Percentiles rank a stretch among this genome's conserved stretches.
Evolutionary conservation across 2,113 vertebrate genomes (phyloP).

Genomic region (Pyxicephalus adspersus): DNA sequence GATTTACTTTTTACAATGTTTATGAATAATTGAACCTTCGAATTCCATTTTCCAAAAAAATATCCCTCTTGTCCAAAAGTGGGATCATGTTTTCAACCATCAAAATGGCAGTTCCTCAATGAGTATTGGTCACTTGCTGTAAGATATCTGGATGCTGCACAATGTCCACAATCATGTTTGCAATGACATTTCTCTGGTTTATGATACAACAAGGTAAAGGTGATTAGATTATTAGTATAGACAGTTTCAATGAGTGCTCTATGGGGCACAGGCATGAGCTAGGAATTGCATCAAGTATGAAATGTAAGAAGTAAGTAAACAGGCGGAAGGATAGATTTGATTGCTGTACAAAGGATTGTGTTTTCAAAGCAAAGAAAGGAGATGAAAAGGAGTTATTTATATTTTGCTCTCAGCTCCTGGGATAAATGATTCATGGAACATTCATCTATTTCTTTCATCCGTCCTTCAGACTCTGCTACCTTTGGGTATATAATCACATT

Average conservation of each 20-base stretch:
- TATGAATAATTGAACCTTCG: no score
- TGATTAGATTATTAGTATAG: no score
- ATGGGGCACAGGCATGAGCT: not conserved
- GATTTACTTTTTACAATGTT: no score
- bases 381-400: conserved; percentile 53
- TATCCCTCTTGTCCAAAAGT: no score
- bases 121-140: no score
- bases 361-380: conserved; percentile 38
- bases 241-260: not conserved
- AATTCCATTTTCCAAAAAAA: no score
- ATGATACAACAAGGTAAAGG: no score
- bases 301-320: not conserved
- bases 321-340: conserved; percentile 13
- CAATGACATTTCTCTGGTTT: no score
- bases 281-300: not conserved
- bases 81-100: no score
- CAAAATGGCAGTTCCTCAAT: no score
- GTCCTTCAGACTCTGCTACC: conserved; percentile 32
- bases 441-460: conserved; percentile 49
- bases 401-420: conserved; percentile 45
- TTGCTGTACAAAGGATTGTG: conserved; percentile 22
- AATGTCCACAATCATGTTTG: no score
- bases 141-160: no score
- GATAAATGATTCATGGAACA: conserved; percentile 35
- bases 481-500: conserved; percentile 44